Base-by-base conservation (phyloP, 2,888 invertebrate species). In the Lomographa bimaculata region DNA sequence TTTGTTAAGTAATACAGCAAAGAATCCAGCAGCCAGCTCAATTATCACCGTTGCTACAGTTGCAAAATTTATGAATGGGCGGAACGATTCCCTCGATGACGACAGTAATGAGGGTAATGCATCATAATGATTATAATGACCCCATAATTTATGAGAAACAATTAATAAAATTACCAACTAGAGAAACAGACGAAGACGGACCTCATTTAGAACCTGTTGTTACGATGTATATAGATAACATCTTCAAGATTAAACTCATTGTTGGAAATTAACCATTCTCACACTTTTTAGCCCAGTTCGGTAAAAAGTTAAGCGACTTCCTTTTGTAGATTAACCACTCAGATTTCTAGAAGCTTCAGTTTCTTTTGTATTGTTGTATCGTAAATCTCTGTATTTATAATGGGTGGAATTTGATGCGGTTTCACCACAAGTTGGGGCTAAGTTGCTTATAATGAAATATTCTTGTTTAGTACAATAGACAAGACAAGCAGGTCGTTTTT, bases 211-310 rank as follows among this genome's bases (percentile, higher is more conserved):
- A 33, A 21, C 4, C 27, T 18, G 21, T 32, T 10, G 20, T 27
- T 24, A 19, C 17, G 25, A 21, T 37, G 42, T 32, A 36, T 27
- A 43, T 10, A 37, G 36, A 43, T 43, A 19, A 34, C 10, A 37
- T 43, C 42, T 37, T 36, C 26, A 37, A 32, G 37, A 32, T 36
- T 32, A 36, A 34, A 37, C 26, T 25, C 36, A 43, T 43, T 43
- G 42, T 32, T 29, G 36, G 21, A 36, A 36, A 37, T 24, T 21
- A 27, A 23, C 11, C 8, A 18, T 42, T 43, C 42, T 24, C 42
- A 43, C 42, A 43, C 17, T 32, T 43, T 42, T 43, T 43, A 36
- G 21, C 36, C 42, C 16, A 43, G 27, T 43, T 43, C 23, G 23
- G 36, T 18, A 27, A 33, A 41, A 36, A 32, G 23, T 7, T 42